A percentile compares a stretch with the other conserved stretches of the same genome.
These are phyloP conservation scores for Rhincodon typus DNA, from an alignment of 2,797 vertebrate species.

Conservation along the genomic window DNA sequence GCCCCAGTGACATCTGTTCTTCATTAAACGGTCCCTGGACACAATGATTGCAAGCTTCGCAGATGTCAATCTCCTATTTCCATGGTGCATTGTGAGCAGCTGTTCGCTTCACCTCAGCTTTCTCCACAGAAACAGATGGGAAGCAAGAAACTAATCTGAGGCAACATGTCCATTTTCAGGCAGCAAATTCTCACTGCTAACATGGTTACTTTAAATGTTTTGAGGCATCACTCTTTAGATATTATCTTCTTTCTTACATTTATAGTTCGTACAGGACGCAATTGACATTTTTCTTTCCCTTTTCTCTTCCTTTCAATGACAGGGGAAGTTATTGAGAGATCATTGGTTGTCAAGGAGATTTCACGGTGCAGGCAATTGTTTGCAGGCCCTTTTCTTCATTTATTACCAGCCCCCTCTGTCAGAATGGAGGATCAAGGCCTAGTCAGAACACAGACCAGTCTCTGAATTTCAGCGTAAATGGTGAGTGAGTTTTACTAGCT, in stretches of 20 bases:
- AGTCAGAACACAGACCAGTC: constrained; percentile 62
- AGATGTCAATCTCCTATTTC: background rate
- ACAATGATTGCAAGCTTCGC: background rate
- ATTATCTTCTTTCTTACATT: background rate
- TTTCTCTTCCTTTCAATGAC: background rate
- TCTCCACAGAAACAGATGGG: constrained; percentile 24
- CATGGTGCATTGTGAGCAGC: background rate
- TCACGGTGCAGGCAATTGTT: background rate
- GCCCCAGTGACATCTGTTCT: constrained; percentile 3
- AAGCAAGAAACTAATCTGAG: constrained; percentile 37
- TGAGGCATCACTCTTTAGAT: background rate
- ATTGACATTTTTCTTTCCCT: background rate
- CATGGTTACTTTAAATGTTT: background rate
- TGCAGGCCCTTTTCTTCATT: background rate
- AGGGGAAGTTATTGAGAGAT: background rate
- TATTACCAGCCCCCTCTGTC: constrained; percentile 40
- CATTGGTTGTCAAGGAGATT: background rate
- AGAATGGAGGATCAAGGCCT: constrained; percentile 70
- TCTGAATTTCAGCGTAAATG: constrained; percentile 76
- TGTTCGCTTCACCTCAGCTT: background rate
- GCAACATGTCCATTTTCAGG: constrained; percentile 27
- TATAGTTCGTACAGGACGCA: background rate
- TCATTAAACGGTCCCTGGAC: background rate
- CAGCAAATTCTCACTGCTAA: background rate
- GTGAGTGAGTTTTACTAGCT: constrained; percentile 54